phyloP scores from a whole-genome alignment of 2,113 vertebrate genomes.

The Pituophis catenifer region DNA sequence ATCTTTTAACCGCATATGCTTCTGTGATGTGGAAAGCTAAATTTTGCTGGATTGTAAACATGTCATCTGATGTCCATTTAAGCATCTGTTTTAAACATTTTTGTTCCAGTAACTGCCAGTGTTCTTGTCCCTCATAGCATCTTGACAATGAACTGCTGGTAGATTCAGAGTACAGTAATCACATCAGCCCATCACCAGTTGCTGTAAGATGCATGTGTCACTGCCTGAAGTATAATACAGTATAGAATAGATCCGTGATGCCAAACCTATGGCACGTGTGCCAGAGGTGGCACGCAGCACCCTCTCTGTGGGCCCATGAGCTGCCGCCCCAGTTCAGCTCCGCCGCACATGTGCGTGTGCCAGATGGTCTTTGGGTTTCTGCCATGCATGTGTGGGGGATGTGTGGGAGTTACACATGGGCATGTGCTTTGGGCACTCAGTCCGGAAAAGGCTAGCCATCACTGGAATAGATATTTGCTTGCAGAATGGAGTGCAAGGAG shows the following conservation, averaged over 20 bases:
- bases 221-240: background rate
- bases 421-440: too few species aligned
- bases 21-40: background rate
- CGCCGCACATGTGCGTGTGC: too few species aligned
- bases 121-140: background rate
- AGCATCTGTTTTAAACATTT: background rate
- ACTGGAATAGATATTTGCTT: background rate
- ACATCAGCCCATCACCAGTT: background rate
- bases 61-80: background rate
- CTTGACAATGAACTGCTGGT: background rate
- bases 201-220: background rate
- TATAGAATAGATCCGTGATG: background rate
- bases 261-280: too few species aligned
- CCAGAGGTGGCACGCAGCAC: too few species aligned
- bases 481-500: background rate
- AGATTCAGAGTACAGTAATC: background rate
- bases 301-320: too few species aligned
- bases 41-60: background rate
- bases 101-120: background rate
- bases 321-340: too few species aligned
- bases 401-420: too few species aligned
- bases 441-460: too few species aligned
- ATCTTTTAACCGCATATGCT: background rate
- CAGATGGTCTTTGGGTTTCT: too few species aligned
- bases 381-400: too few species aligned